phyloP scores from a whole-genome alignment of 92 coral and sea anemone species.

The Chrysogorgia sp. region DNA sequence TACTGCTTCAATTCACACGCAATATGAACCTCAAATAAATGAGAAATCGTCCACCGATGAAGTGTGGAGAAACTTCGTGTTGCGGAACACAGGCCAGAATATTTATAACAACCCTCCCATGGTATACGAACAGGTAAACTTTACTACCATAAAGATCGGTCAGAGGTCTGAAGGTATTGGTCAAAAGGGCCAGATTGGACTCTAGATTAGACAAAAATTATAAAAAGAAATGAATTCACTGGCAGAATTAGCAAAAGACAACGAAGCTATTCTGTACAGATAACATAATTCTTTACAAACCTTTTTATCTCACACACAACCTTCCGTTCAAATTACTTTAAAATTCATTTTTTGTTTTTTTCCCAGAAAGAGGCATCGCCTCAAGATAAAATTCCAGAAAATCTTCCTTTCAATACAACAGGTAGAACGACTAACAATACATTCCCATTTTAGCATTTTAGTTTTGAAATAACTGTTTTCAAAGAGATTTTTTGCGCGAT shows the following conservation, averaged over 20 bases:
- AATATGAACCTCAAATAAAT: background rate
- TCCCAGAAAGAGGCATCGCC: background rate
- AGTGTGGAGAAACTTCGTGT: conserved; percentile 17
- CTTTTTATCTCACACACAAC: no score
- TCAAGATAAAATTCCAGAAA: background rate
- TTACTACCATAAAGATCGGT: no score
- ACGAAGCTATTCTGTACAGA: no score
- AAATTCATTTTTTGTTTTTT: background rate
- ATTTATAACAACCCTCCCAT: background rate
- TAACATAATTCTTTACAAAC: no score
- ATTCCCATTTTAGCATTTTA: background rate
- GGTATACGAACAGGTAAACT: background rate
- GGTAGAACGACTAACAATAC: background rate
- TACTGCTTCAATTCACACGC: background rate
- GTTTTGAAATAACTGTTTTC: no score
- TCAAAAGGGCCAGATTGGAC: no score
- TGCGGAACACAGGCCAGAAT: background rate
- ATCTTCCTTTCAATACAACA: background rate
- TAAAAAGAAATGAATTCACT: no score
- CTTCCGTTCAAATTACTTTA: no score
- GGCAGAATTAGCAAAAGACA: no score
- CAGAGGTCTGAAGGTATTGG: no score
- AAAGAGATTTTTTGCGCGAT: no score
- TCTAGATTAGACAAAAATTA: no score
- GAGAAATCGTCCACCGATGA: background rate